Evolutionary conservation across 2,888 invertebrate genomes (phyloP).

Genomic region (Keiferia lycopersicella): DNA sequence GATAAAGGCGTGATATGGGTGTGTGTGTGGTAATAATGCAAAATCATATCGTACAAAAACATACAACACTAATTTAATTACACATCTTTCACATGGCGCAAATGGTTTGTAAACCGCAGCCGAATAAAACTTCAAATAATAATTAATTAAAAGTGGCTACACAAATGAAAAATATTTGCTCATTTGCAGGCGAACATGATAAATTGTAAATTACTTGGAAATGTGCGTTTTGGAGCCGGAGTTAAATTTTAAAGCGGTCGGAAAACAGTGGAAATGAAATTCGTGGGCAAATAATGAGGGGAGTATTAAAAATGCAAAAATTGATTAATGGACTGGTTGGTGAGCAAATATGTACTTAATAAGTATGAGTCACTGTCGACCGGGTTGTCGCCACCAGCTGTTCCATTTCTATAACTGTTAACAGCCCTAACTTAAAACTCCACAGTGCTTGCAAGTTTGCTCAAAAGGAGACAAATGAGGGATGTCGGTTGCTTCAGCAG

Average conservation of each 20-base stretch:
- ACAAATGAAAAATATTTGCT: constrained; percentile 76
- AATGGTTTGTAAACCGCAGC: constrained; percentile 55
- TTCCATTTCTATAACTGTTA: constrained; percentile 10
- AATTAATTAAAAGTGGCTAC: constrained; percentile 73
- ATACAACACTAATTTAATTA: constrained; percentile 19
- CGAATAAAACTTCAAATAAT: constrained; percentile 64
- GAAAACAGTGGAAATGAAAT: constrained; percentile 71
- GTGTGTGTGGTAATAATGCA: constrained; percentile 7
- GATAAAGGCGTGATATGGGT: no score
- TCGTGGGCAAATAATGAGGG: constrained; percentile 77
- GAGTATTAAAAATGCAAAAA: constrained; percentile 79
- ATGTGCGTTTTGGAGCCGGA: constrained; percentile 64
- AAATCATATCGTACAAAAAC: constrained; percentile 24
- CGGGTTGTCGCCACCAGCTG: constrained; percentile 37
- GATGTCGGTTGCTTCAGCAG: no score
- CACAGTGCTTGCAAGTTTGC: no score
- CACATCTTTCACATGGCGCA: constrained; percentile 28
- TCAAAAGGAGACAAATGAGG: no score
- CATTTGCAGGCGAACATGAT: constrained; percentile 75
- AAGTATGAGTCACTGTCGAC: constrained; percentile 49
- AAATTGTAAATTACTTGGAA: constrained; percentile 80
- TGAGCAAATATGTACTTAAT: constrained; percentile 70
- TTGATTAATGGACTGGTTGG: constrained; percentile 75
- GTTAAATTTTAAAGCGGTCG: constrained; percentile 72
- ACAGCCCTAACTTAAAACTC: constrained; percentile 30